Base-by-base conservation (phyloP, 2,797 vertebrate genomes). In the Pangasius krempfi region DNA sequence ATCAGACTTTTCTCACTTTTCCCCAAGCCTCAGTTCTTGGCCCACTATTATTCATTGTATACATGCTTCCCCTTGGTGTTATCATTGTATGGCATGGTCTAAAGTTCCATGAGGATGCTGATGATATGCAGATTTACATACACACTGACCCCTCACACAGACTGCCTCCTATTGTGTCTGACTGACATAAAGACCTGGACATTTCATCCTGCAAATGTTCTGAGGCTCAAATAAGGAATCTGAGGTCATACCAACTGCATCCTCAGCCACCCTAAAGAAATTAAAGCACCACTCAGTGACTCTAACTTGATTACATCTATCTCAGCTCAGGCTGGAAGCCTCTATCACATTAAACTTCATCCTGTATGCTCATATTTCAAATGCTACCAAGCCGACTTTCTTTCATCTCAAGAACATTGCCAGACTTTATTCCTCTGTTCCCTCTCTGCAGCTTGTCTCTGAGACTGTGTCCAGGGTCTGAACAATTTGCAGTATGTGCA, bases 321-420 rank as follows among this genome's bases (percentile, higher is more conserved):
- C 14, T 78, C 50, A 52, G 6, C 44, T 47, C 62, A 30, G 62
- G 25, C 33, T 85, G 33, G 64, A 50, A 84, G 47, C 66, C n/a
- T 70, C 44, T 62, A 62, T 50, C 64, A 56, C 50, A 9, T 14
- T 10, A 37, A 18, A 52, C 10, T 70, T 52, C 40, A 68, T 44
- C 10, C 44, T 33, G 40, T 52, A 52, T n/a, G 52, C 44, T 64
- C 60, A 75, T 27, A 44, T 47, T 47, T 75, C 4, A 75, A 75
- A 47, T 50, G 44, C 25, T 50, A 14, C 37, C 47, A 68, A 52
- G 18, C 60, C 60, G n/a, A 27, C 37, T 13, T 25, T 22, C 13
- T 84, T 84, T 44, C 82, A 84, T n/a, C 44, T 84, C 60, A 84
- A 50, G 27, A 30, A 66, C 60, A 66, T 30, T 83, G 25, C 81